A percentile compares a stretch with the other conserved stretches of the same genome.
These are phyloP conservation scores for Aspidiotus destructor DNA, from an alignment of 2,888 invertebrate genomes.

Conservation along the genomic window DNA sequence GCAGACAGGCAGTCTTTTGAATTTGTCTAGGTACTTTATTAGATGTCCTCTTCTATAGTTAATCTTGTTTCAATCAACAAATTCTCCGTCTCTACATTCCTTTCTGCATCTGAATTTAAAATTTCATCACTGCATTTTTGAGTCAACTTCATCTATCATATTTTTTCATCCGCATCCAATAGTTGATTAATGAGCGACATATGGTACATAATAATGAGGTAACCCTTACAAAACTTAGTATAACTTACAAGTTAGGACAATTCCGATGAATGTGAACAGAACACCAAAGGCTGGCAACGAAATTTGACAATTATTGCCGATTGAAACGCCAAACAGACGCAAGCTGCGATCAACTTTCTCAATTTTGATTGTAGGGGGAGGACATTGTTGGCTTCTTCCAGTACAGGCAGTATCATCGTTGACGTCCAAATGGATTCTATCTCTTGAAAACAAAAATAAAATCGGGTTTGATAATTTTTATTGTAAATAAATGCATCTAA, in stretches of 20 bases:
- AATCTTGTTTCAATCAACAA: too few species aligned
- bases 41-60: too few species aligned
- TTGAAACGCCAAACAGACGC: constrained; percentile 64
- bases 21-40: too few species aligned
- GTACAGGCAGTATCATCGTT: constrained; percentile 34
- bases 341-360: constrained; percentile 68
- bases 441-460: constrained; percentile 38
- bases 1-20: too few species aligned
- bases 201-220: too few species aligned
- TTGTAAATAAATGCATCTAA: background rate
- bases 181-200: background rate
- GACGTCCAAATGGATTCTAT: constrained; percentile 36
- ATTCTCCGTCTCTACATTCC: too few species aligned
- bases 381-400: constrained; percentile 35
- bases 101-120: too few species aligned
- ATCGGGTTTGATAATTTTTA: background rate
- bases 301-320: constrained; percentile 67
- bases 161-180: too few species aligned
- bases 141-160: too few species aligned
- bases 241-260: constrained; percentile 59
- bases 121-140: too few species aligned
- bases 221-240: too few species aligned
- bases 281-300: constrained; percentile 66
- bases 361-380: constrained; percentile 45
- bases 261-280: constrained; percentile 63